Percentiles rank a stretch among this genome's conserved stretches.
These are phyloP conservation scores for Drosophila fuyamai DNA, from an alignment of 1,140 invertebrate genomes.

Conservation along the genomic window DNA sequence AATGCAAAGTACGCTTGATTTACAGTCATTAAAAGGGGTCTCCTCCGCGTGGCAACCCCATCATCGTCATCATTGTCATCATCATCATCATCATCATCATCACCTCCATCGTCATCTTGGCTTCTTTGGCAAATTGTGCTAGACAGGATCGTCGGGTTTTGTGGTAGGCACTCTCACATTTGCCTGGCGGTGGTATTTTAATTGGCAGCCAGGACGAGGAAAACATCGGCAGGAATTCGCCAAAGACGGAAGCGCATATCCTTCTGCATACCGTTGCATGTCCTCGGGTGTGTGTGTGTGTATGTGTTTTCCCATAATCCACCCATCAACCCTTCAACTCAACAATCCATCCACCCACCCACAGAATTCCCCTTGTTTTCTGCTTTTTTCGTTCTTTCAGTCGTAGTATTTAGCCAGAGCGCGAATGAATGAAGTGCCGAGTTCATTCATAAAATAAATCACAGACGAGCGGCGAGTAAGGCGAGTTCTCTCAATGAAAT, in stretches of 20 bases:
- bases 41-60: not conserved
- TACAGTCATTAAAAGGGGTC: slow-evolving; percentile 74
- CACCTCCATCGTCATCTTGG: slow-evolving; percentile 12
- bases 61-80: not conserved
- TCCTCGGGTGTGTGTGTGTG: slow-evolving; percentile 18
- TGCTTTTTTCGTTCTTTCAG: slow-evolving; percentile 7
- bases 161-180: slow-evolving; percentile 36
- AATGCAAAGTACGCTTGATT: slow-evolving; percentile 81
- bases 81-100: not conserved
- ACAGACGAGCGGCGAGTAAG: slow-evolving; percentile 33
- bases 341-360: not conserved
- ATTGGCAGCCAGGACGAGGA: slow-evolving; percentile 69
- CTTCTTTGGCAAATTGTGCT: slow-evolving; percentile 42
- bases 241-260: slow-evolving; percentile 73
- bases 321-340: not conserved
- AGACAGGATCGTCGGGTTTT: slow-evolving; percentile 26
- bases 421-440: slow-evolving; percentile 73
- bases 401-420: slow-evolving; percentile 66
- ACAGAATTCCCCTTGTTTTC: not conserved
- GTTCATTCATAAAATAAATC: slow-evolving; percentile 81
- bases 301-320: not conserved
- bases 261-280: slow-evolving; percentile 72
- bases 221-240: slow-evolving; percentile 28
- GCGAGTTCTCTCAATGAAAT: slow-evolving; percentile 71
- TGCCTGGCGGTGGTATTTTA: slow-evolving; percentile 81